Base-by-base conservation (phyloP, 2,113 vertebrate species). In the Taxidea taxus region DNA sequence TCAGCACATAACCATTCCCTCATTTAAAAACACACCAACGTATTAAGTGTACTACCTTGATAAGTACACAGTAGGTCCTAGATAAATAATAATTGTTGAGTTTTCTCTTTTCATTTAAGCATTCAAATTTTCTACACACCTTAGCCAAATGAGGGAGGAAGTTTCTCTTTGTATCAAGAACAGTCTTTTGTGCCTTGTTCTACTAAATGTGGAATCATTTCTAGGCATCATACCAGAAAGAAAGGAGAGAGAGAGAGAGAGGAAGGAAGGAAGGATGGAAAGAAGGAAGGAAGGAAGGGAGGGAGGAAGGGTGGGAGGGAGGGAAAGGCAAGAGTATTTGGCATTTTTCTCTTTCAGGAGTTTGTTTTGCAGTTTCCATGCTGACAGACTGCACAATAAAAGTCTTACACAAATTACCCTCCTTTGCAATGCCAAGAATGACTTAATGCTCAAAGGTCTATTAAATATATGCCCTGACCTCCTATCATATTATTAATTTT, bases 291-390 rank as follows among this genome's bases (percentile, higher is more conserved):
- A 62, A 60, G 82, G 37, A 7, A 70, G 7, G 49, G 5, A 62
- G 4, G 12, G 9, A 60, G 23, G 58, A 25, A 60, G 10, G 58
- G 12, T 31, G 60, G 29, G 29, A 15, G 31, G 29, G 5, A 21
- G 13, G 12, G 13, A 68, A n/a, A 16, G 7, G 3, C n/a, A 39
- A 75, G 13, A 51, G 12, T 90, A n/a, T 13, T 29, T 54, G 7
- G 21, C 18, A 85, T 31, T 44, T 44, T 87, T 54, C 37, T 39
- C 90, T 91, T 93, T 83, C 20, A 78, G 7, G 37, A 60, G 47
- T 90, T 49, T 93, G 42, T 78, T 95, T 64, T 80, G 5, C 21
- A 91, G 51, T 95, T 91, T 62, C 72, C 90, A 91, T 78, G 56
- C 14, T 68, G 62, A 90, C n/a, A 94, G 44, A 83, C 9, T 7